These are phyloP conservation scores for Pseudomyrmex gracilis DNA, from an alignment of 1,140 invertebrate species.

Conservation along the genomic window DNA sequence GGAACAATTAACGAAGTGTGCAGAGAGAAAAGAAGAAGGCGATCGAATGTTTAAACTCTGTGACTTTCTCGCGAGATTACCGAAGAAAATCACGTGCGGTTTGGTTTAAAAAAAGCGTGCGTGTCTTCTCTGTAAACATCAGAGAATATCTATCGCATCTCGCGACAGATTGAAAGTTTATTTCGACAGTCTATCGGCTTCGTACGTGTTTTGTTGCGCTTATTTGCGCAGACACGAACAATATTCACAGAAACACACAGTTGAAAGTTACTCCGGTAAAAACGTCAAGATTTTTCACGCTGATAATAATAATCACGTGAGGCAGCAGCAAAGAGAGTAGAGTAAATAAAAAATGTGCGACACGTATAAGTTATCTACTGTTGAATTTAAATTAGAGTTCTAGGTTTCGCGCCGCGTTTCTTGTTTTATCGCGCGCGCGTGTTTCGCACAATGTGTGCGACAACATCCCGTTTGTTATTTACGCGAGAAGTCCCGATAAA, in stretches of 20 bases:
- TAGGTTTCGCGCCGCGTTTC: too few species aligned
- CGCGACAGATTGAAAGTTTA: conserved; percentile 24
- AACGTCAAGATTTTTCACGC: background rate
- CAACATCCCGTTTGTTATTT: background rate
- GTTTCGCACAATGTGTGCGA: background rate
- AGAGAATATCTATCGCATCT: conserved; percentile 4
- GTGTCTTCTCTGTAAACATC: conserved; percentile 26
- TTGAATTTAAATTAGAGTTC: too few species aligned
- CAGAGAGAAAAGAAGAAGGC: background rate
- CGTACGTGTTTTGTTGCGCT: conserved; percentile 14
- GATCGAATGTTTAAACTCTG: background rate
- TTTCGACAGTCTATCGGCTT: background rate
- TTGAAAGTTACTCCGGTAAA: conserved; percentile 1
- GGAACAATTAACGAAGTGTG: conserved; percentile 6
- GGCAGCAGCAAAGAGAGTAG: too few species aligned
- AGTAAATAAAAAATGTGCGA: too few species aligned
- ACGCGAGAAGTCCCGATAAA: too few species aligned
- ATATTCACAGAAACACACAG: background rate
- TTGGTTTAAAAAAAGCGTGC: background rate
- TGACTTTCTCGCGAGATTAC: conserved; percentile 8
- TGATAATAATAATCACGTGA: too few species aligned
- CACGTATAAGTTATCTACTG: too few species aligned
- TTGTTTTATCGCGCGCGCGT: too few species aligned
- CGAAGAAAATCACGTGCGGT: conserved; percentile 36
- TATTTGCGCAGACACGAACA: too few species aligned